A percentile compares a stretch with the other conserved stretches of the same genome.
Evolutionary conservation across 2,888 invertebrate genomes (phyloP).

Genomic region (Drosophila suboccidentalis): DNA sequence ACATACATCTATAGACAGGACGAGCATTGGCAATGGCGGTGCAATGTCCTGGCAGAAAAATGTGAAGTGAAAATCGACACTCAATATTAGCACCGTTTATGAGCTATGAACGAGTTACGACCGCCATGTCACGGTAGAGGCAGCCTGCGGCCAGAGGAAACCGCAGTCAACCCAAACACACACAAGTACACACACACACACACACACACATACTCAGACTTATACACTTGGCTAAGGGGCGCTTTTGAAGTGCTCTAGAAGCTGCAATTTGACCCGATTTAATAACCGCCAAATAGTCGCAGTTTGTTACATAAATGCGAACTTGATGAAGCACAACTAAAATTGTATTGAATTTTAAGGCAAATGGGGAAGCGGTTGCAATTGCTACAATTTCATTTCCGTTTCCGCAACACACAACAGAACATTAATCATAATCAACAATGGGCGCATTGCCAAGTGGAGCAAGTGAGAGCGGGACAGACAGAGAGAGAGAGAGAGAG

Average conservation of each 20-base stretch:
- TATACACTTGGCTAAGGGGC: not conserved
- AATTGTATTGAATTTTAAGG: conserved; percentile 56
- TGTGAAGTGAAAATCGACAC: conserved; percentile 77
- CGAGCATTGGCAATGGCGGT: conserved; percentile 38
- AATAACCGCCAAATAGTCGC: conserved; percentile 50
- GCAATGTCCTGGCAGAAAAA: conserved; percentile 71
- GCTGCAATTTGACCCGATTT: conserved; percentile 63
- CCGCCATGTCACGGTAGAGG: conserved; percentile 14
- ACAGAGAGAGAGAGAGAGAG: not conserved
- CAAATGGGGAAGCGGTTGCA: conserved; percentile 2
- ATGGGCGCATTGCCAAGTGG: conserved; percentile 27
- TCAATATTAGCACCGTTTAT: conserved; percentile 80
- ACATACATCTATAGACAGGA: conserved; percentile 14
- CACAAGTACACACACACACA: conserved; percentile 16
- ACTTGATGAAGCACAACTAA: conserved; percentile 44
- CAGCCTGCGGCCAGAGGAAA: conserved; percentile 38
- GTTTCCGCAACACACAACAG: conserved; percentile 42
- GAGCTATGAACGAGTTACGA: conserved; percentile 77
- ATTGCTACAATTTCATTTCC: conserved; percentile 56
- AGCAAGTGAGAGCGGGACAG: conserved; percentile 4
- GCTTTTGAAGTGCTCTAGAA: conserved; percentile 26
- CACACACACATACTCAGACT: not conserved
- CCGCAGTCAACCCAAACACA: conserved; percentile 39
- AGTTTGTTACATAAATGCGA: conserved; percentile 37
- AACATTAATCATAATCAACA: conserved; percentile 72